Conservation (phyloP, 2,888 invertebrate species). For the Lepidochrysops patricia region DNA sequence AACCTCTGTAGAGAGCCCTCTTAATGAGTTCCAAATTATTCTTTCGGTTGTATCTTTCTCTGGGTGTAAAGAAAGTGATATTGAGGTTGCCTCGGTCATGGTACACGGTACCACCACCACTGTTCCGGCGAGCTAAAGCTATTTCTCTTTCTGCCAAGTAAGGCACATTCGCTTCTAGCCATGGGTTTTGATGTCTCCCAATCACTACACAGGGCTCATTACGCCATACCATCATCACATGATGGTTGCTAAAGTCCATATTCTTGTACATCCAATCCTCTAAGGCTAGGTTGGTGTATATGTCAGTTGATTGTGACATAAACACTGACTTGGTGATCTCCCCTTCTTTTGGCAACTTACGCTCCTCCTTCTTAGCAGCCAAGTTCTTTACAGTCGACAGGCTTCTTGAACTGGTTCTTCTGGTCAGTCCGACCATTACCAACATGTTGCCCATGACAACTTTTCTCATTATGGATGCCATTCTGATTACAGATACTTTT, state of each 20-base stretch:
- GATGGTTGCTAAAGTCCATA: conserved; percentile 86
- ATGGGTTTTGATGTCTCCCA: conserved; percentile 97
- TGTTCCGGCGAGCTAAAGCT: conserved; percentile 88
- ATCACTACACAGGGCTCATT: conserved; percentile 96
- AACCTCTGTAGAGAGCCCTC: conserved; percentile 86
- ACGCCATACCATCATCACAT: conserved; percentile 92
- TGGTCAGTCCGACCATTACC: conserved; percentile 51
- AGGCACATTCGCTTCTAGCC: conserved; percentile 90
- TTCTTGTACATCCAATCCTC: conserved; percentile 97
- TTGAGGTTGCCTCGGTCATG: conserved; percentile 96
- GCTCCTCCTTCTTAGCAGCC: conserved; percentile 40
- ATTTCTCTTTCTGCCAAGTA: conserved; percentile 79
- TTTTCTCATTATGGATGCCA: conserved; percentile 68
- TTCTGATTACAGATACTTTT: conserved; percentile 63
- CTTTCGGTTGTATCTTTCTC: conserved; percentile 87
- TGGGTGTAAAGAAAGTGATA: conserved; percentile 91
- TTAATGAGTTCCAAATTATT: conserved; percentile 92
- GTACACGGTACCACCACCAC: conserved; percentile 97
- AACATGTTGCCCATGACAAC: conserved; percentile 52
- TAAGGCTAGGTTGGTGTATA: conserved; percentile 93
- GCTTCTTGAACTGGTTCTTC: conserved; percentile 50
- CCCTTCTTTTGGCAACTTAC: conserved; percentile 46
- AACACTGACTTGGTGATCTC: conserved; percentile 89
- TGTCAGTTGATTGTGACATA: conserved; percentile 92
- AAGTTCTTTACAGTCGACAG: conserved; percentile 40